Base-by-base conservation (phyloP, 2,797 vertebrate species). In the Buphagus erythrorhynchus region DNA sequence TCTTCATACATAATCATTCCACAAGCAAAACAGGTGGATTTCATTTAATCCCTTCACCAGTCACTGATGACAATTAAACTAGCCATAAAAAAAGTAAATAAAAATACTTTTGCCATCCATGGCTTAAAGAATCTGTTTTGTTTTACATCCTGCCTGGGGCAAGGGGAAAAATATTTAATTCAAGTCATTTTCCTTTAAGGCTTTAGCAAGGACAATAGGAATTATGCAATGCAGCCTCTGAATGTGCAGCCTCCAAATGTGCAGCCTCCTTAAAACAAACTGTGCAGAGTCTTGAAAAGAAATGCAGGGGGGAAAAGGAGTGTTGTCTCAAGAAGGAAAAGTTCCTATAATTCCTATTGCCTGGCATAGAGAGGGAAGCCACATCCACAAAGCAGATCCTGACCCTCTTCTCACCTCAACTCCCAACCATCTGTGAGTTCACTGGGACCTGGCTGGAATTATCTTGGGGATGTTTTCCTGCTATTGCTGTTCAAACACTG, bases 401-500 rank as follows among this genome's bases (percentile, higher is more conserved):
- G 38, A 20, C 43, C 22, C 0, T 6, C 22, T 51, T 43, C 28
- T 36, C 69, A 78, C 29, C 13, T 52, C 59, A 57, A 10, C 35
- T 48, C 20, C 40, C 59, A 57, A 4, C 31, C 11, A 16, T 4
- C 3, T 2, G 2, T 54, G 68, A 33, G 9, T 31, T 57, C 21
- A 46, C 8, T 0, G 0, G 10, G 26, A 9, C 16, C 18, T 33
- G 45, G 19, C 40, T 61, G 46, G 24, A 31, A 45, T 87, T 75
- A 10, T 16, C 17, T 6, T 5, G 16, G 2, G 4, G 15, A 1
- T 0, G 1, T 1, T 58, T 54, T 55, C 52, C 84, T 40, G 16
- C 28, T 42, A 19, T 38, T 52, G 6, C 29, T 29, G 13, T 25
- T 29, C 79, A 83, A 86, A 61, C 35, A 36, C 8, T 38, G n/a